Percentiles rank a stretch among this genome's conserved stretches.
These are phyloP conservation scores for Pseudoips prasinana DNA, from an alignment of 2,888 invertebrate species.

Conservation along the genomic window DNA sequence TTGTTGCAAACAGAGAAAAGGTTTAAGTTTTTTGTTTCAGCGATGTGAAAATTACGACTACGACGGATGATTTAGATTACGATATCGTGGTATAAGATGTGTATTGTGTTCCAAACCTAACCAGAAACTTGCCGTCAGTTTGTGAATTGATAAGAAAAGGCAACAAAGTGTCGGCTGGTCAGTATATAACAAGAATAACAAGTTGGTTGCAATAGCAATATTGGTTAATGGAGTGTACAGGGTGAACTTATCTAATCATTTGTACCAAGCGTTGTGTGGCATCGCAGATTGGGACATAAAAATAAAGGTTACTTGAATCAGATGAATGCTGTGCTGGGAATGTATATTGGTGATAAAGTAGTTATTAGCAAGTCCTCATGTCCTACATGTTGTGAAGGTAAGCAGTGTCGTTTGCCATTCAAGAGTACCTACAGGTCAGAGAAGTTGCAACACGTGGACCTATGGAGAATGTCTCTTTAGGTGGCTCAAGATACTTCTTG, in stretches of 20 bases:
- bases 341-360: slow-evolving; percentile 2
- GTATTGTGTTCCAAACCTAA: slow-evolving; percentile 15
- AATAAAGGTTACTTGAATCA: background rate
- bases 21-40: background rate
- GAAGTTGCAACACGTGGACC: slow-evolving; percentile 13
- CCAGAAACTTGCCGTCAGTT: slow-evolving; percentile 23
- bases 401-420: slow-evolving; percentile 22
- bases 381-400: slow-evolving; percentile 12
- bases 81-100: slow-evolving; percentile 10
- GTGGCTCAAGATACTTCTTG: slow-evolving; percentile 18
- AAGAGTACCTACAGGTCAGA: slow-evolving; percentile 3
- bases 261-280: background rate
- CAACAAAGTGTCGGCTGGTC: slow-evolving; percentile 13
- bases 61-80: slow-evolving; percentile 5
- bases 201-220: slow-evolving; percentile 1
- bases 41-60: slow-evolving; percentile 4
- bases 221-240: slow-evolving; percentile 5
- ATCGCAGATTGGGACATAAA: slow-evolving; percentile 3
- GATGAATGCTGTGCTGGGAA: slow-evolving; percentile 3
- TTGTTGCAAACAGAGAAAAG: slow-evolving; percentile 1
- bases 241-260: background rate
- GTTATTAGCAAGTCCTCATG: slow-evolving; percentile 3
- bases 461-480: slow-evolving; percentile 5
- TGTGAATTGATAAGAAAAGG: slow-evolving; percentile 12
- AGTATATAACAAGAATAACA: slow-evolving; percentile 11